Conservation (phyloP, 2,797 vertebrate genomes). For the Gymnoscopelus braueri region DNA sequence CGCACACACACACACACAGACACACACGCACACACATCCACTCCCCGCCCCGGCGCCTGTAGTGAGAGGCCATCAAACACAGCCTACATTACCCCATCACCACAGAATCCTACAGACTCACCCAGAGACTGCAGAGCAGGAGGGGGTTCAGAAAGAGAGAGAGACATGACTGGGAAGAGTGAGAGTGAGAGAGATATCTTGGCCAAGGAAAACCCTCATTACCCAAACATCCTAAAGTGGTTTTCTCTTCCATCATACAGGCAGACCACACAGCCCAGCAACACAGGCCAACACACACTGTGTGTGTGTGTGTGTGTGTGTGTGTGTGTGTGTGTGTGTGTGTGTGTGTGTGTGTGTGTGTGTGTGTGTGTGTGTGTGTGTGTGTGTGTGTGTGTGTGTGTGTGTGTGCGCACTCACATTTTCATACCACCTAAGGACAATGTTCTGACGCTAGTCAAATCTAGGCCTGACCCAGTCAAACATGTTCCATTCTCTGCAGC, state of each 20-base stretch:
- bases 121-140: background rate
- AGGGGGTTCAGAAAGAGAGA: background rate
- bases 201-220: constrained; percentile 50
- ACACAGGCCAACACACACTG: constrained; percentile 8
- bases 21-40: constrained; percentile 29
- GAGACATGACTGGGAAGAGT: constrained; percentile 3
- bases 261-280: constrained; percentile 56
- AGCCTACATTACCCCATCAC: constrained; percentile 24
- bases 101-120: constrained; percentile 34
- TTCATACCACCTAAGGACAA: constrained; percentile 69
- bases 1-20: constrained; percentile 23
- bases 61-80: constrained; percentile 26
- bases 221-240: constrained; percentile 55
- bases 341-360: too few relatives aligned
- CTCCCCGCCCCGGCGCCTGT: constrained; percentile 14
- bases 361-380: constrained; percentile 3
- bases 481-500: constrained; percentile 64
- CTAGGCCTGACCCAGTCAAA: constrained; percentile 72
- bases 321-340: too few relatives aligned
- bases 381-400: background rate
- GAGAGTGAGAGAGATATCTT: constrained; percentile 22
- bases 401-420: constrained; percentile 46
- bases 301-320: too few relatives aligned
- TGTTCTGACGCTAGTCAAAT: constrained; percentile 75
- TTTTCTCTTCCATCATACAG: constrained; percentile 49